A percentile compares a stretch with the other conserved stretches of the same genome.
Evolutionary conservation across 2,888 invertebrate genomes (phyloP).

Genomic region (Pterostichus madidus): DNA sequence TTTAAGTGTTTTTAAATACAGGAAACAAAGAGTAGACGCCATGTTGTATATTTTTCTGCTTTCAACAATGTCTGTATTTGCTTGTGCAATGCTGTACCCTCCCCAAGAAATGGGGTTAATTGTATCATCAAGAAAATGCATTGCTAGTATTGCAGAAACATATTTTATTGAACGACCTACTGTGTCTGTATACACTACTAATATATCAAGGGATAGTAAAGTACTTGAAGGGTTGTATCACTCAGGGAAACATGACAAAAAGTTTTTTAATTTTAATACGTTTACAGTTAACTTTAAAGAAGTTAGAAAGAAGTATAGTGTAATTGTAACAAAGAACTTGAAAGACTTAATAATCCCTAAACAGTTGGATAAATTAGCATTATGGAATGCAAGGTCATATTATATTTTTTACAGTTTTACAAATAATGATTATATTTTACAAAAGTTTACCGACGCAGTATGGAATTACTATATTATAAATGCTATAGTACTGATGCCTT

Average conservation of each 20-base stretch:
- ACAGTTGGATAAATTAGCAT: conserved; percentile 32
- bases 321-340: conserved; percentile 40
- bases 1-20: too few relatives aligned
- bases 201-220: background rate
- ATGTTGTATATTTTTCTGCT: too few relatives aligned
- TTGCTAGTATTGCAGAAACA: conserved; percentile 17
- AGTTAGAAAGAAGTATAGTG: conserved; percentile 27
- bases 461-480: conserved; percentile 48
- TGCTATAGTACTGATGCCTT: conserved; percentile 42
- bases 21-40: too few relatives aligned
- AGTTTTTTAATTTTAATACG: conserved; percentile 26
- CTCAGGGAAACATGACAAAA: conserved; percentile 27
- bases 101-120: background rate
- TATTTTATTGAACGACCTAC: conserved; percentile 34
- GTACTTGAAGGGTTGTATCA: conserved; percentile 30
- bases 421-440: conserved; percentile 6
- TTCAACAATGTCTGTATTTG: too few relatives aligned
- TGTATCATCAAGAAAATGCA: conserved; percentile 37
- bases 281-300: conserved; percentile 41
- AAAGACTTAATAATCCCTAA: conserved; percentile 6
- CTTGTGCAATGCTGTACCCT: too few relatives aligned
- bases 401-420: conserved; percentile 49
- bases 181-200: conserved; percentile 47
- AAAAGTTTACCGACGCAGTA: too few relatives aligned
- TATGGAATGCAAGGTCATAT: conserved; percentile 48